Conservation (phyloP, 2,888 invertebrate genomes). For the Autographa pulchrina region DNA sequence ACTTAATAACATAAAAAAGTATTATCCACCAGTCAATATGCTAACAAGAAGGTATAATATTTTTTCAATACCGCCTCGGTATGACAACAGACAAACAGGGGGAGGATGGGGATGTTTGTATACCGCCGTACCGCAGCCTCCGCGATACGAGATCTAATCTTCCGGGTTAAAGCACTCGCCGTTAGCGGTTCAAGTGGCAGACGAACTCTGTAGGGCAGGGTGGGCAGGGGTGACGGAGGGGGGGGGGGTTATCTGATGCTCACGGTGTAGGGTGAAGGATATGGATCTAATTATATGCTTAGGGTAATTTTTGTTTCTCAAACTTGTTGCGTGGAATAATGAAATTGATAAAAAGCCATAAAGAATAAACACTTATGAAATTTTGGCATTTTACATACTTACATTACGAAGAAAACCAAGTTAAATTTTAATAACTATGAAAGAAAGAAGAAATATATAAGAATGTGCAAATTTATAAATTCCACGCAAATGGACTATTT, state of each 20-base stretch:
- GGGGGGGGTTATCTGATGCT: too few species aligned
- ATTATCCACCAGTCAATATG: neutral
- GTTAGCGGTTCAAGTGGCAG: neutral
- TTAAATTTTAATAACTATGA: too few species aligned
- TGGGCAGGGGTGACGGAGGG: neutral
- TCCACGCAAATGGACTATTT: neutral
- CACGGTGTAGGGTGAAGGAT: neutral
- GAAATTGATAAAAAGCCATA: too few species aligned
- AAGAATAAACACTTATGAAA: too few species aligned
- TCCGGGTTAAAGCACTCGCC: neutral
- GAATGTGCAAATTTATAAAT: neutral
- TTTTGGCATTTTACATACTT: too few species aligned
- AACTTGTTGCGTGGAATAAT: neutral
- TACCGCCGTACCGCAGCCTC: neutral
- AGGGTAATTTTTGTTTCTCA: neutral
- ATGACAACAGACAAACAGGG: neutral
- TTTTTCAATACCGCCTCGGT: neutral
- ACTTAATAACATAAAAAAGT: too few species aligned
- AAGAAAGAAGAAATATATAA: too few species aligned
- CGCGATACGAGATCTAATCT: slow-evolving; percentile 6
- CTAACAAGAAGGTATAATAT: neutral
- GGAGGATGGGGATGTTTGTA: neutral
- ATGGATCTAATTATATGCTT: slow-evolving; percentile 4
- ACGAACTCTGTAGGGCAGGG: neutral
- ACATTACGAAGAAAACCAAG: too few species aligned